Percentiles rank a stretch among this genome's conserved stretches.
Conservation (phyloP, 2,797 vertebrate species). For the Rhinogobio ventralis region DNA sequence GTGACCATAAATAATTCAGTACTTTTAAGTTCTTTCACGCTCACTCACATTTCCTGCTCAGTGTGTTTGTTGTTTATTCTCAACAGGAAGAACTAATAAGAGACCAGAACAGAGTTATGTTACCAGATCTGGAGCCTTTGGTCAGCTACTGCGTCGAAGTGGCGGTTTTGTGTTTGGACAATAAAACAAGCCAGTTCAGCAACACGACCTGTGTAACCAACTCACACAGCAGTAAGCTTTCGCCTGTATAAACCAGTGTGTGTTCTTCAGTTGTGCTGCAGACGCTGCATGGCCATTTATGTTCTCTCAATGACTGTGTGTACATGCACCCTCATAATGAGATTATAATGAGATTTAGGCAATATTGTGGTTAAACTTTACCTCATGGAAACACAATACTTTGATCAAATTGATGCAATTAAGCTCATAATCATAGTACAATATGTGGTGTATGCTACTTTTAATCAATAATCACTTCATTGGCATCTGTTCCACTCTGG, state of each 20-base stretch:
- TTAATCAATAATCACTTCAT: background rate
- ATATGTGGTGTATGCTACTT: background rate
- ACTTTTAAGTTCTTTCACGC: no score
- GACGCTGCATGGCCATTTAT: background rate
- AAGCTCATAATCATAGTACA: background rate
- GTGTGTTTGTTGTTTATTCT: slow-evolving; percentile 3
- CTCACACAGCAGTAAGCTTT: slow-evolving; percentile 48
- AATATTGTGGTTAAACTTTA: background rate
- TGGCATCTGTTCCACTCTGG: background rate
- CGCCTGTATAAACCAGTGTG: background rate
- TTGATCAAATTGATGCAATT: no score
- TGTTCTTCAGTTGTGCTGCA: background rate
- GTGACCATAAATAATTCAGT: no score
- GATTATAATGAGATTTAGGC: background rate
- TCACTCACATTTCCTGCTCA: no score
- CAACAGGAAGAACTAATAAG: background rate
- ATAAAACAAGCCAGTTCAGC: slow-evolving; percentile 55
- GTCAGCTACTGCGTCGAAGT: slow-evolving; percentile 73
- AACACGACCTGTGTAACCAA: slow-evolving; percentile 64
- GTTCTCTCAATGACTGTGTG: background rate
- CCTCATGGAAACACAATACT: background rate
- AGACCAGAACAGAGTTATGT: slow-evolving; percentile 58
- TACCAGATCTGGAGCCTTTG: slow-evolving; percentile 60
- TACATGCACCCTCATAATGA: background rate
- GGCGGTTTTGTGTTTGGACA: background rate